A percentile compares a stretch with the other conserved stretches of the same genome.
phyloP scores from a whole-genome alignment of 2,797 vertebrate species.

The Myotis vivesi region DNA sequence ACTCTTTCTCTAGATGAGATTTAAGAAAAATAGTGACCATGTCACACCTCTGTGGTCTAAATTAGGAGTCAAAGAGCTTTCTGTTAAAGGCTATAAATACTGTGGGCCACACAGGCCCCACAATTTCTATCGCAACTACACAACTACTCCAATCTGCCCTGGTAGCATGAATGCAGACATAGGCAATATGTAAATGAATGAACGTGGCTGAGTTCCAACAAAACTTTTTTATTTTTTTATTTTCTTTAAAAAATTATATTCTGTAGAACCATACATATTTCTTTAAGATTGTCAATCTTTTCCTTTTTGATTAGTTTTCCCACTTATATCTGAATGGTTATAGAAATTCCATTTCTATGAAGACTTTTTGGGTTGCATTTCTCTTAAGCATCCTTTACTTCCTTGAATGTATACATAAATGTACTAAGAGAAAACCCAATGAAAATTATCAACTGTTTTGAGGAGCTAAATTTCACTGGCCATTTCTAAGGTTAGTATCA shows the following conservation, averaged over 20 bases:
- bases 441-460: background rate
- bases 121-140: background rate
- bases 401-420: background rate
- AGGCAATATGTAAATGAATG: background rate
- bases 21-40: background rate
- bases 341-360: background rate
- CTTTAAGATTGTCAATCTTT: background rate
- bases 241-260: background rate
- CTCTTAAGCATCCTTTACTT: background rate
- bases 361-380: background rate
- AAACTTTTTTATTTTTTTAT: background rate
- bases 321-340: background rate
- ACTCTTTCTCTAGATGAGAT: background rate
- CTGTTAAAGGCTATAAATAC: background rate
- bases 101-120: background rate
- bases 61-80: background rate
- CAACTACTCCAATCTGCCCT: background rate
- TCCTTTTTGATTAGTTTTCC: background rate
- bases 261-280: background rate
- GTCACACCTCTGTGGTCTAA: background rate
- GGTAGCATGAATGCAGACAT: background rate
- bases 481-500: background rate
- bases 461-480: background rate
- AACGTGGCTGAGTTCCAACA: background rate
- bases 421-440: background rate